These are phyloP conservation scores for Drosophila azteca DNA, from an alignment of 1,140 invertebrate species.

Conservation along the genomic window DNA sequence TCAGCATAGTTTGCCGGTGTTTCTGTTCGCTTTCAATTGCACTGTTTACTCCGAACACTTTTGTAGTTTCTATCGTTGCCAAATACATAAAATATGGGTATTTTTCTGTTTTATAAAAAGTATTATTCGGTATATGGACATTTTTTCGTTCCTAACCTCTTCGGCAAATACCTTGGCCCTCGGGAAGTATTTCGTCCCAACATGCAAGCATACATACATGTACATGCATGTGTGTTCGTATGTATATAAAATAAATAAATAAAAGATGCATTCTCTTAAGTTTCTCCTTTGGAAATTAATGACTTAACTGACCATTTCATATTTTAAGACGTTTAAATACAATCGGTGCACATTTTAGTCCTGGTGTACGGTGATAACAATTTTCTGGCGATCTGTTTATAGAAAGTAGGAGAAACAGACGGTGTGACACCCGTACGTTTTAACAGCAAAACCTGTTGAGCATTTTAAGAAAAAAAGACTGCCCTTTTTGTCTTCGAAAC, in stretches of 20 bases:
- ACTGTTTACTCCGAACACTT: conserved; percentile 17
- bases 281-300: background rate
- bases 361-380: conserved; percentile 31
- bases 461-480: conserved; percentile 5
- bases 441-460: conserved; percentile 62
- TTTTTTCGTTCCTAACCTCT: conserved; percentile 70
- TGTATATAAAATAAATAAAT: background rate
- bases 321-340: no score
- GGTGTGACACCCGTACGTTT: conserved; percentile 48
- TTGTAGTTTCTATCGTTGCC: conserved; percentile 19
- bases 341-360: no score
- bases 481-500: background rate
- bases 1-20: conserved; percentile 24
- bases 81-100: conserved; percentile 7
- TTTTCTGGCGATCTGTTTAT: conserved; percentile 21
- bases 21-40: conserved; percentile 13
- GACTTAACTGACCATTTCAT: no score
- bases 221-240: background rate
- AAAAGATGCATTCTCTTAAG: background rate
- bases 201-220: conserved; percentile 4
- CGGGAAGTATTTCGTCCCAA: background rate
- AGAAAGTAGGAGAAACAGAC: conserved; percentile 9
- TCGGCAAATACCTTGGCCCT: conserved; percentile 35
- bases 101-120: conserved; percentile 4
- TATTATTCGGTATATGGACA: background rate